phyloP scores from a whole-genome alignment of 2,113 vertebrate genomes.

The Myiagra hebetior region DNA sequence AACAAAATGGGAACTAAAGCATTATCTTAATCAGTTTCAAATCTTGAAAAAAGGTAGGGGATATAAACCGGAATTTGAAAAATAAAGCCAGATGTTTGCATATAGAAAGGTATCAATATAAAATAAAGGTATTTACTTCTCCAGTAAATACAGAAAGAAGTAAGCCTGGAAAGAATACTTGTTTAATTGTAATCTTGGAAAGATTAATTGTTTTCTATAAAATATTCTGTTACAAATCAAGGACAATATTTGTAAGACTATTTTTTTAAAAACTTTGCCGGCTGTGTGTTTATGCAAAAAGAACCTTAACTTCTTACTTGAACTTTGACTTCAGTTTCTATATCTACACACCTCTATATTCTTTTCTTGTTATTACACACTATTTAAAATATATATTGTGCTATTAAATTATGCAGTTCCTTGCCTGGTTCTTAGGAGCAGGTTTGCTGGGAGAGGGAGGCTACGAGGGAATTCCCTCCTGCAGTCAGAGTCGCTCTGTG shows the following conservation, averaged over 20 bases:
- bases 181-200: background rate
- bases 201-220: background rate
- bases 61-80: background rate
- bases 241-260: background rate
- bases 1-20: background rate
- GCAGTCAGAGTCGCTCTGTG: background rate
- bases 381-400: background rate
- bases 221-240: background rate
- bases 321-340: background rate
- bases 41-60: background rate
- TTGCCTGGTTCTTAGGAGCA: background rate
- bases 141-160: background rate
- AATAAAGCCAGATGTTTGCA: background rate
- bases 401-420: background rate
- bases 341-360: background rate
- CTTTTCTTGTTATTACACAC: background rate
- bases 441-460: background rate
- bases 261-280: background rate
- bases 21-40: background rate
- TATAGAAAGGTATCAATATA: background rate
- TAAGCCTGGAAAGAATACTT: background rate
- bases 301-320: background rate
- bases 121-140: background rate
- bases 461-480: background rate
- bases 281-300: background rate